These are phyloP conservation scores for Papilio glaucus DNA, from an alignment of 1,140 invertebrate genomes.

Conservation along the genomic window DNA sequence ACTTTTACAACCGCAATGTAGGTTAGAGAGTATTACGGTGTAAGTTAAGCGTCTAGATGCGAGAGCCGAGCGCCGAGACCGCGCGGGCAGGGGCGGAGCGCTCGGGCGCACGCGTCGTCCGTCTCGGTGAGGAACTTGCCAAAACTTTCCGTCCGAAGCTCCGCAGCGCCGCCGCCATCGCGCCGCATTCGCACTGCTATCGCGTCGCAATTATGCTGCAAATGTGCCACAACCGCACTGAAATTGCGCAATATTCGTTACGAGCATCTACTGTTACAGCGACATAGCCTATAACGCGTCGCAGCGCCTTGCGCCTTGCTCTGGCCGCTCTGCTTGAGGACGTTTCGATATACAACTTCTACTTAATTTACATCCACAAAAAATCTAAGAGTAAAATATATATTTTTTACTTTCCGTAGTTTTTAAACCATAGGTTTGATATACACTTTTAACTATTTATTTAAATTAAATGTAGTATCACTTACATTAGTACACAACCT, in stretches of 20 bases:
- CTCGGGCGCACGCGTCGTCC: conserved; percentile 59
- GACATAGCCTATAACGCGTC: conserved; percentile 24
- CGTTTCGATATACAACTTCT: conserved; percentile 11
- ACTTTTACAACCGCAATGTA: conserved; percentile 82
- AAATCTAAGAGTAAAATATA: too few species aligned
- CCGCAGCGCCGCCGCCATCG: conserved; percentile 63
- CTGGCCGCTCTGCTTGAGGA: conserved; percentile 25
- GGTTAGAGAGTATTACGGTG: conserved; percentile 73
- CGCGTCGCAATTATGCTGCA: conserved; percentile 9
- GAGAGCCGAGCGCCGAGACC: conserved; percentile 68
- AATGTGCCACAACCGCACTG: background rate
- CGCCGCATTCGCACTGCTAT: conserved; percentile 42
- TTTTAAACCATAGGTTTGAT: too few species aligned
- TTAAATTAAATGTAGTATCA: background rate
- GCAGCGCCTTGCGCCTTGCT: conserved; percentile 38
- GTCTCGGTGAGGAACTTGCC: conserved; percentile 76
- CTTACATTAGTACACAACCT: background rate
- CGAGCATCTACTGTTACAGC: conserved; percentile 14
- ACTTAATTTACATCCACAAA: background rate
- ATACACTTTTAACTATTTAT: background rate
- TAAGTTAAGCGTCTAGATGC: conserved; percentile 73
- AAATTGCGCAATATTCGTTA: background rate
- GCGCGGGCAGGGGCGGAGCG: conserved; percentile 58
- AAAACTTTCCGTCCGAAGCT: conserved; percentile 80
- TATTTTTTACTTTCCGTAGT: too few species aligned